These are phyloP conservation scores for Tetramorium simillimum DNA, from an alignment of 1,140 invertebrate species.

Conservation along the genomic window DNA sequence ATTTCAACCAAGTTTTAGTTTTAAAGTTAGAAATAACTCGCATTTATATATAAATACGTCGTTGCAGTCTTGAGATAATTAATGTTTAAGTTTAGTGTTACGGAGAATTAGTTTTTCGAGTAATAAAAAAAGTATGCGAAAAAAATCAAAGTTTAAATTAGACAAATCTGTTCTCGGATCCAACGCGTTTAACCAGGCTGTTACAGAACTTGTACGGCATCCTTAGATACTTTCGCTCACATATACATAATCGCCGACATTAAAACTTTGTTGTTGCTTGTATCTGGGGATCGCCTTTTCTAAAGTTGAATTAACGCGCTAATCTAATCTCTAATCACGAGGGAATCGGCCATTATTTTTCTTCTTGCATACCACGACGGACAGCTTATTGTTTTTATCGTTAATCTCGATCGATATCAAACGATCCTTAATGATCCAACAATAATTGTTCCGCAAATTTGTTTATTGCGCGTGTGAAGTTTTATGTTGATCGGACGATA, in stretches of 20 bases:
- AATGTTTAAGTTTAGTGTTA: not conserved
- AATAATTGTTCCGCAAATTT: not conserved
- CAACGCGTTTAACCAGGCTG: not conserved
- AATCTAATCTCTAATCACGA: slow-evolving; percentile 15
- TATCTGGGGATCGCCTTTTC: not conserved
- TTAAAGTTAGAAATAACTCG: not conserved
- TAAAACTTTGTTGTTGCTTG: slow-evolving; percentile 9
- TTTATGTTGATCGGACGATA: not conserved
- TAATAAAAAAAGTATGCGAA: not conserved
- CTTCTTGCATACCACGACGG: not conserved
- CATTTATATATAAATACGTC: not conserved
- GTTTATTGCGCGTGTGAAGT: not conserved
- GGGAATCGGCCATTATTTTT: not conserved
- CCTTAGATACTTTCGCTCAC: not conserved
- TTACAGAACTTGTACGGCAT: slow-evolving; percentile 8
- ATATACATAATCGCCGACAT: slow-evolving; percentile 9
- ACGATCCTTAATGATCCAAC: not conserved
- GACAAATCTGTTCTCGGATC: not conserved
- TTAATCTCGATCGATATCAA: not conserved
- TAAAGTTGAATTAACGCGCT: not conserved
- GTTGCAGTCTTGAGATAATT: not conserved
- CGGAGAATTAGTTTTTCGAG: not conserved
- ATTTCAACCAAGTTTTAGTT: not conserved
- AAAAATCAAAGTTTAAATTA: not conserved
- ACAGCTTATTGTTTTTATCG: not conserved